These are phyloP conservation scores for Macrotus californicus DNA, from an alignment of 2,113 vertebrate genomes.

Conservation along the genomic window DNA sequence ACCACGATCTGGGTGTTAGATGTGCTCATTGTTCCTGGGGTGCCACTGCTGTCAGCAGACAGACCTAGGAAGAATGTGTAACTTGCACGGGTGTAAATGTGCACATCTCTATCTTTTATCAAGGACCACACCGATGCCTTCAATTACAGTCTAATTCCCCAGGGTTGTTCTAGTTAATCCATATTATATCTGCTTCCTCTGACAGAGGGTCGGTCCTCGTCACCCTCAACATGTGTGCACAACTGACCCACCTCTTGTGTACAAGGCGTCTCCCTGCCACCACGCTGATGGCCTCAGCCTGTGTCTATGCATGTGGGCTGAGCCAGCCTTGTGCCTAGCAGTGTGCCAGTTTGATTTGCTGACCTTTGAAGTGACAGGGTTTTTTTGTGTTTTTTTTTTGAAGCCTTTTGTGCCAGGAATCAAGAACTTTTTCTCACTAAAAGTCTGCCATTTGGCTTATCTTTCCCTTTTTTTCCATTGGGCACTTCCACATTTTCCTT, in stretches of 20 bases:
- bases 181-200: background rate
- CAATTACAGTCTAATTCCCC: background rate
- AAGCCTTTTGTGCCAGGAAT: background rate
- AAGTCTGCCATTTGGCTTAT: background rate
- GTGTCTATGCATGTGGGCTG: fast-evolving
- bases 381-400: no score
- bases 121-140: background rate
- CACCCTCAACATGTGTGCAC: background rate
- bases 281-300: background rate
- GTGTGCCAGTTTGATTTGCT: fast-evolving
- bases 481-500: background rate
- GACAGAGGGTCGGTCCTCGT: background rate
- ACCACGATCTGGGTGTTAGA: background rate
- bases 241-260: background rate
- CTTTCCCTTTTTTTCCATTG: no score
- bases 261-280: background rate
- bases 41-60: background rate
- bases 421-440: background rate
- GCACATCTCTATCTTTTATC: background rate
- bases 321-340: background rate
- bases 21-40: background rate
- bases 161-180: no score
- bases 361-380: background rate
- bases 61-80: background rate
- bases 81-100: fast-evolving